Evolutionary conservation across 2,888 invertebrate genomes (phyloP), one percentile per base, ranked within the genome.

Genomic region (Ecliptopera silaceata): DNA sequence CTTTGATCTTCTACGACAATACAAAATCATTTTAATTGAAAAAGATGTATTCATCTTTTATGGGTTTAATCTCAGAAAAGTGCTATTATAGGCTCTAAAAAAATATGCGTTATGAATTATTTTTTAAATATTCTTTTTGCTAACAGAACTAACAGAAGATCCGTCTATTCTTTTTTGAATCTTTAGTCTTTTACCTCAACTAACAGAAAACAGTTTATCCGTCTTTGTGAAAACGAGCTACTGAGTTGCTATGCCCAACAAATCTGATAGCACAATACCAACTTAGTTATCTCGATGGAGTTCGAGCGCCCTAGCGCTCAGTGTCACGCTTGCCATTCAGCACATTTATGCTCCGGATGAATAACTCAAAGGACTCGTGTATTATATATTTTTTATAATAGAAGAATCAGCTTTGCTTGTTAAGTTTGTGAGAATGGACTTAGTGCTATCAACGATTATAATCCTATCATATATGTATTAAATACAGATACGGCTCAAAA

Each of bases 271-370:
- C 48, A 34, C 43, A 45, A 56, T 53, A 45, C 39, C 44, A 58
- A 58, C 57, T 49, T 41, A 58, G 53, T 58, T 58, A 58, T 48
- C 44, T 18, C 51, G 22, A 47, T 53, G 44, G 38, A 52, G 57
- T 58, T 57, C 15, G 36, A 44, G 18, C 47, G 44, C 53, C 39
- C 48, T 53, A 34, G 53, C 53, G 57, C 34, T 34, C 26, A 18
- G 36, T 34, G 36, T 46, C n/a, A 52, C 52, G 44, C 43, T 45
- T 45, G 15, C 52, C 46, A 46, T 56, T 36, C 44, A 31, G 20
- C 32, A 43, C 38, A 45, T 52, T 51, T 20, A 56, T 47, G 41
- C 56, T 45, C 2, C 29, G 41, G 11, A 39, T 43, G 49, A 50
- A 45, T 32, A 43, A 29, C 51, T 51, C 29, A 12, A 32, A 36